Percentiles rank a stretch among this genome's conserved stretches.
Evolutionary conservation across 2,888 invertebrate species (phyloP).

Genomic region (Drosophila borborema): DNA sequence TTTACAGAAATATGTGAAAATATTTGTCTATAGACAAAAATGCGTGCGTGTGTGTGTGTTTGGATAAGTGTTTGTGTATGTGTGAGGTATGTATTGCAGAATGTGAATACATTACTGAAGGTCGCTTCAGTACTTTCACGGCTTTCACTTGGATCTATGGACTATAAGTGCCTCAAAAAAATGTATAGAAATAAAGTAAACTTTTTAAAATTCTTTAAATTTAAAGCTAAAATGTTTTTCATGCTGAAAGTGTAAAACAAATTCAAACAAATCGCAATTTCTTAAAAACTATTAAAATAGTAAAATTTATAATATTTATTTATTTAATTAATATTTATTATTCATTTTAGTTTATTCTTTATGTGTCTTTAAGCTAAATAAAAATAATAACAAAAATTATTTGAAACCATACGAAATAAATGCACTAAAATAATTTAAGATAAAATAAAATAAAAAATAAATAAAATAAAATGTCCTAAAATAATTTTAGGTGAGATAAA

Average conservation of each 20-base stretch:
- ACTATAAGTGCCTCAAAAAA: not conserved
- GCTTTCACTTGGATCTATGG: conserved; percentile 27
- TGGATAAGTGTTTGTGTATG: not conserved
- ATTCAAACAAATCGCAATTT: too few relatives aligned
- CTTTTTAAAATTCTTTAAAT: not conserved
- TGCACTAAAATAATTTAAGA: too few relatives aligned
- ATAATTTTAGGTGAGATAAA: not conserved
- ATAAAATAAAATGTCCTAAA: too few relatives aligned
- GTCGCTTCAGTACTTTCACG: conserved; percentile 31
- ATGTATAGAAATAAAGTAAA: not conserved
- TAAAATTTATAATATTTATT: too few relatives aligned
- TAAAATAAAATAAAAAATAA: too few relatives aligned
- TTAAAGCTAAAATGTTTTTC: too few relatives aligned
- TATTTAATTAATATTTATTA: too few relatives aligned
- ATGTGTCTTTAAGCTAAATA: too few relatives aligned
- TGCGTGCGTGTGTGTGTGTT: not conserved
- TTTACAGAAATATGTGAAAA: conserved; percentile 30
- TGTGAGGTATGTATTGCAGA: conserved; percentile 11
- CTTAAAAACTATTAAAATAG: too few relatives aligned
- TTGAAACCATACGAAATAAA: too few relatives aligned
- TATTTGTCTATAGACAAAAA: not conserved
- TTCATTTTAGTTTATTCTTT: not conserved
- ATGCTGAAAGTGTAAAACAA: too few relatives aligned
- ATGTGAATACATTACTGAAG: conserved; percentile 39
- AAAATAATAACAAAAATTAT: too few relatives aligned